phyloP scores from a whole-genome alignment of 2,113 vertebrate species.

The Paralichthys olivaceus region DNA sequence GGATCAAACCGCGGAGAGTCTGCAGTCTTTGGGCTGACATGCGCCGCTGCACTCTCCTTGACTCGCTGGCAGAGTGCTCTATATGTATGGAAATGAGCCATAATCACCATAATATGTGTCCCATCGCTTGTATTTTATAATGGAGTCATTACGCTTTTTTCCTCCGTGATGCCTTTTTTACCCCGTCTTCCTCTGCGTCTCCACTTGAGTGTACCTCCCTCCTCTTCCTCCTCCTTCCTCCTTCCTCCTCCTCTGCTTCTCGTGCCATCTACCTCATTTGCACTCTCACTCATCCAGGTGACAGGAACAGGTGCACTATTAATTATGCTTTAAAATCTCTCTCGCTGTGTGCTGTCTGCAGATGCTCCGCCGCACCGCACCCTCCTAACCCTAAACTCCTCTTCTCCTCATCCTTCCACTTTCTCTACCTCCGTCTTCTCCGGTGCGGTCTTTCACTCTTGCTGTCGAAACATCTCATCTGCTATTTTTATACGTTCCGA shows the following conservation, averaged over 20 bases:
- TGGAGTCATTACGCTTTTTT: constrained; percentile 59
- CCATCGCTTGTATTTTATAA: constrained; percentile 72
- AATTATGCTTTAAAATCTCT: constrained; percentile 72
- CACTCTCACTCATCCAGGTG: constrained; percentile 66
- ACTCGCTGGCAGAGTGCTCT: constrained; percentile 65
- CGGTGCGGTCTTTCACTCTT: background rate
- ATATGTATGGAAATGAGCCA: constrained; percentile 76
- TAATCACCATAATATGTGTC: constrained; percentile 76
- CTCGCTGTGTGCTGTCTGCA: constrained; percentile 33
- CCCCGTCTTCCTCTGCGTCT: constrained; percentile 15
- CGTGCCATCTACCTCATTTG: constrained; percentile 53
- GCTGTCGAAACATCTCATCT: background rate
- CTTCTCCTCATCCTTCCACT: background rate
- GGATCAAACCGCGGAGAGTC: constrained; percentile 53
- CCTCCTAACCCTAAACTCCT: constrained; percentile 1
- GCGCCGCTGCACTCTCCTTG: constrained; percentile 74
- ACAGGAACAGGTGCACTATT: constrained; percentile 76
- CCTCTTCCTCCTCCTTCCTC: background rate
- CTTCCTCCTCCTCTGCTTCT: constrained; percentile 10
- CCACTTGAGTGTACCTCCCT: constrained; percentile 7
- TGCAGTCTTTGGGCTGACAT: constrained; percentile 49
- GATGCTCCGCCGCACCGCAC: constrained; percentile 6
- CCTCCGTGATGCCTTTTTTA: constrained; percentile 22
- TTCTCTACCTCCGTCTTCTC: background rate
- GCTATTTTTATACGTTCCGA: background rate